A percentile compares a stretch with the other conserved stretches of the same genome.
These are phyloP conservation scores for Phenganax subtilis DNA, from an alignment of 92 coral and sea anemone species.

Conservation along the genomic window DNA sequence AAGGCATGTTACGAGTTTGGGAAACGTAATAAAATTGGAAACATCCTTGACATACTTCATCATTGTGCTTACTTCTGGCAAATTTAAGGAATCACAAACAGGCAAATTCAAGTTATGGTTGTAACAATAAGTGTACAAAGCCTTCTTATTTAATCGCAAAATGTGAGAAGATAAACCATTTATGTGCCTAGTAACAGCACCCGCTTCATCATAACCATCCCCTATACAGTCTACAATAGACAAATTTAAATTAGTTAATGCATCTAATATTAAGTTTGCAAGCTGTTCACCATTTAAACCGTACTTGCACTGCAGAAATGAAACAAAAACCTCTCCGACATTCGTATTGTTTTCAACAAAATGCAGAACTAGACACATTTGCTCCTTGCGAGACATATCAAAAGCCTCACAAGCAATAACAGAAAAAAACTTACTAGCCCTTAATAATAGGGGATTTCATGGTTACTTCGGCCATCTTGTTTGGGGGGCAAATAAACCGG, in stretches of 20 bases:
- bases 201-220: not conserved
- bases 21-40: not conserved
- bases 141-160: not conserved
- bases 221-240: not conserved
- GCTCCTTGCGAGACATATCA: not conserved
- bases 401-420: conserved; percentile 20
- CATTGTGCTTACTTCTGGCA: too few relatives aligned
- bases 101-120: not conserved
- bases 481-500: too few relatives aligned
- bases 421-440: conserved; percentile 4
- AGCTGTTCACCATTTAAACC: not conserved
- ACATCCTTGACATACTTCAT: too few relatives aligned
- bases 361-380: not conserved
- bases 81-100: not conserved
- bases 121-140: not conserved
- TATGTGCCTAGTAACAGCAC: not conserved
- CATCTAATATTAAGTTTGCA: not conserved
- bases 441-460: not conserved
- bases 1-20: not conserved
- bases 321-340: not conserved
- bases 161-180: not conserved
- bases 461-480: too few relatives aligned
- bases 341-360: not conserved
- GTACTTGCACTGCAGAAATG: not conserved
- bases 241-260: not conserved